Base-by-base conservation (phyloP, 1,140 invertebrate species). In the Sipha flava region DNA sequence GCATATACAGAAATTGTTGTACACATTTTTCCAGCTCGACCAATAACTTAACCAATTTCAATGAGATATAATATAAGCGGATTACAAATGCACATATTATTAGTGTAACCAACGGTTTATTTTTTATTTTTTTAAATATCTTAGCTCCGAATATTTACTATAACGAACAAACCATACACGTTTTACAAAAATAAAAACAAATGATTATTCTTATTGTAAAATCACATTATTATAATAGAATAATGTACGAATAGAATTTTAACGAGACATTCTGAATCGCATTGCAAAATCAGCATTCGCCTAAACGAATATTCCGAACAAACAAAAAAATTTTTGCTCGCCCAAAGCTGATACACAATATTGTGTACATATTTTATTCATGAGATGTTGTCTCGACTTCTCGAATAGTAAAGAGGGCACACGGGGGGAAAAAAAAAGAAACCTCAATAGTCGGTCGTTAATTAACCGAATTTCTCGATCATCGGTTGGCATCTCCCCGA, bases 391-490 rank as follows among this genome's bases (percentile, higher is more conserved):
- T 66, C 64, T 66, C 34, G 37, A 34, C 21, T 40, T 66, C 12
- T 21, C 23, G 21, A 31, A 40, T 26, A 43, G 2, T 26, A 10
- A n/a, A 4, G n/a, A 26, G 6, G 31, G 9, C 23, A 45, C 14
- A 23, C 7, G 16, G 0, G 23, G 3, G 5, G 21, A 23, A 52
- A 52, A 45, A 68, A 66, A 40, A 66, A 66, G 62, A 66, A 66
- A 66, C 37, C 18, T 43, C 64, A 40, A 18, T 21, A 23, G 37
- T 23, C 43, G 14, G 14, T 47, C 43, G 40, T 47, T 70, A 70
- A 70, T 70, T 70, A 70, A 70, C 43, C 26, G 66, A 70, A 70
- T 70, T 45, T 70, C 66, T 70, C 43, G 66, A 70, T 68, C 23
- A 4, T 16, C 26, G 40, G 64, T 45, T 45, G 64, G 45, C 40